Percentiles rank a stretch among this genome's conserved stretches.
Evolutionary conservation across 2,888 invertebrate species (phyloP).

Genomic region (Drosophila sordidula): DNA sequence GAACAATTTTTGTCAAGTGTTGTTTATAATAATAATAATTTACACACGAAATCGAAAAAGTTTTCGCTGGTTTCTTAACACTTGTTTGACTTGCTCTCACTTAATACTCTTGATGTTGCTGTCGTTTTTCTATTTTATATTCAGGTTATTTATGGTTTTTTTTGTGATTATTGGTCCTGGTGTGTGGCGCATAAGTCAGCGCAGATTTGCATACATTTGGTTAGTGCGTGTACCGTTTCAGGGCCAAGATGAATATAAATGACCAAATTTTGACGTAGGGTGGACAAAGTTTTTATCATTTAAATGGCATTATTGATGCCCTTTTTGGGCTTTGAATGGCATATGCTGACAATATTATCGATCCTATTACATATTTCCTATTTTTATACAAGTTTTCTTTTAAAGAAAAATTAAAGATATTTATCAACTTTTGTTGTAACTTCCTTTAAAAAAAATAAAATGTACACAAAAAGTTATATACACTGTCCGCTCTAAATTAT

Average conservation of each 20-base stretch:
- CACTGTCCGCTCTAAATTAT: too few species aligned
- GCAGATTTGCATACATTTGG: constrained; percentile 45
- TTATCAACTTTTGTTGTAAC: too few species aligned
- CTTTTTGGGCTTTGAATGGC: neutral
- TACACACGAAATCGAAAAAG: constrained; percentile 70
- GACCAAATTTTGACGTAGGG: constrained; percentile 15
- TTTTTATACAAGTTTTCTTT: too few species aligned
- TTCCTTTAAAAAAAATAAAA: too few species aligned
- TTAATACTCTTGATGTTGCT: constrained; percentile 8
- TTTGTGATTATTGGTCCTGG: neutral
- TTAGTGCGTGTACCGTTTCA: neutral
- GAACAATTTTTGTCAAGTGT: constrained; percentile 57
- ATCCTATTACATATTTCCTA: too few species aligned
- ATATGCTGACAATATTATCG: neutral
- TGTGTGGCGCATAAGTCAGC: neutral
- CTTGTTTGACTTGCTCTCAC: constrained; percentile 25
- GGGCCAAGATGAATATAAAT: constrained; percentile 62
- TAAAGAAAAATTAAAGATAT: too few species aligned
- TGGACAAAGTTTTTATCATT: constrained; percentile 18
- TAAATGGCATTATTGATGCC: constrained; percentile 11
- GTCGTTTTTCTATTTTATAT: constrained; percentile 1
- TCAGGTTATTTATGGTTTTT: neutral
- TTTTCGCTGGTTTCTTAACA: constrained; percentile 31
- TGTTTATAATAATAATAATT: constrained; percentile 54
- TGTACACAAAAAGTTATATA: too few species aligned